These are phyloP conservation scores for Rhagoletis pomonella DNA, from an alignment of 1,140 invertebrate species.

Conservation along the genomic window DNA sequence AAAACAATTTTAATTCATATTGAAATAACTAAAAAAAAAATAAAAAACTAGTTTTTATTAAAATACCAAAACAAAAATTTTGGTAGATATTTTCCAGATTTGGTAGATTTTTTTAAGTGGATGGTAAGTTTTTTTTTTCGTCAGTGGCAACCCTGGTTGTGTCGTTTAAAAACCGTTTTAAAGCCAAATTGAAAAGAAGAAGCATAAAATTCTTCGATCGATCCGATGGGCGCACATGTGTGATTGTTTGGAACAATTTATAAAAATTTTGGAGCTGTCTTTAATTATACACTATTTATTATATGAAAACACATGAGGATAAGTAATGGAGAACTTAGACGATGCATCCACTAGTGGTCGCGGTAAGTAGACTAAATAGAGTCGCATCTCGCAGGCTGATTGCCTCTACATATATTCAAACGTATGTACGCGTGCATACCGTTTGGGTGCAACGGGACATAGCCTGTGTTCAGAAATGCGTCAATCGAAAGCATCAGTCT, in stretches of 20 bases:
- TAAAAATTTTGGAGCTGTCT: not conserved
- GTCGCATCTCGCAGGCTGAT: not conserved
- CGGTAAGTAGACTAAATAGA: conserved; percentile 40
- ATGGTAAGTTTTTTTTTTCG: no score
- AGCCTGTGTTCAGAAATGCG: not conserved
- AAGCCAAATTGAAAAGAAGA: conserved; percentile 36
- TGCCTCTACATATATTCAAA: no score
- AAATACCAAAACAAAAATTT: no score
- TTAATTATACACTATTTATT: not conserved
- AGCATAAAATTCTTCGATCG: not conserved
- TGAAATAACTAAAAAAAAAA: no score
- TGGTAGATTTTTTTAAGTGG: no score
- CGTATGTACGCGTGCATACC: not conserved
- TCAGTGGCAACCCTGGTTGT: no score
- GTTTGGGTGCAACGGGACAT: not conserved
- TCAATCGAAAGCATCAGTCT: no score
- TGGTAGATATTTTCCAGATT: no score
- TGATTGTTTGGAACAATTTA: not conserved
- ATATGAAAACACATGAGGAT: not conserved
- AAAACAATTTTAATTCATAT: no score
- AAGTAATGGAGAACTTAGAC: conserved; percentile 32
- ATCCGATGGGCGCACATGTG: conserved; percentile 17
- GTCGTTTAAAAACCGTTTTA: conserved; percentile 1
- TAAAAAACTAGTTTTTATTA: no score
- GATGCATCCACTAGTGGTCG: conserved; percentile 40